Evolutionary conservation across 2,888 invertebrate species (phyloP), one percentile per base, ranked within the genome.

Genomic region (Pheosia gnoma): DNA sequence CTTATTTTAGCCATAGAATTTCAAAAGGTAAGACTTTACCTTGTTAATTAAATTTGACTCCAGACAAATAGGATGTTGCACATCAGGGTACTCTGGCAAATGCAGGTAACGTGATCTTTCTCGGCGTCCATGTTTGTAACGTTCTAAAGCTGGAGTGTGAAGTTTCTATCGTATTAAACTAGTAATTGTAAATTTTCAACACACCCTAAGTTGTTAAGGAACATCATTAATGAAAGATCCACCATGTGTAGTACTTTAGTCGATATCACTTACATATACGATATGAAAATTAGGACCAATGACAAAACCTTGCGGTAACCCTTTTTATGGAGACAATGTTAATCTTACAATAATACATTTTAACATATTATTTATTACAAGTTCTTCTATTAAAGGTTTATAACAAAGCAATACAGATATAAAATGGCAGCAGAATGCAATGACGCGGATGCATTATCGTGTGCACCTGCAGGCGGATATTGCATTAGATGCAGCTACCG

Each of bases 401-500:
- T 49, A 74, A 64, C 63, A 72, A 70, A 74, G 64, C 53, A 63
- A 59, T 71, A 70, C 68, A 63, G 68, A 61, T 62, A 66, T 67
- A 67, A 67, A 59, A 9, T 56, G 53, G 55, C 55, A 67, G 65
- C 71, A 70, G 78, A 75, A 79, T 75, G 78, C 80, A 80, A 81
- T 83, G 84, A 85, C 78, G 82, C 74, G 79, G 76, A 77, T 75
- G 78, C 83, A 87, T 89, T 89, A 87, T 83, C 83, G 77, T 72
- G 81, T 76, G 81, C 85, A 88, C 88, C 85, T 86, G 83, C 75
- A 75, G 75, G 77, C 82, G 88, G 90, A 91, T 90, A 91, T 91
- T 89, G 88, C 87, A 90, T 91, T 91, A 90, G 87, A 85, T 85
- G 83, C 86, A 87, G 81, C 82, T 82, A 82, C 74, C 78, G 82